Conservation (phyloP, 2,113 vertebrate species). For the Bolborhynchus lineola region DNA sequence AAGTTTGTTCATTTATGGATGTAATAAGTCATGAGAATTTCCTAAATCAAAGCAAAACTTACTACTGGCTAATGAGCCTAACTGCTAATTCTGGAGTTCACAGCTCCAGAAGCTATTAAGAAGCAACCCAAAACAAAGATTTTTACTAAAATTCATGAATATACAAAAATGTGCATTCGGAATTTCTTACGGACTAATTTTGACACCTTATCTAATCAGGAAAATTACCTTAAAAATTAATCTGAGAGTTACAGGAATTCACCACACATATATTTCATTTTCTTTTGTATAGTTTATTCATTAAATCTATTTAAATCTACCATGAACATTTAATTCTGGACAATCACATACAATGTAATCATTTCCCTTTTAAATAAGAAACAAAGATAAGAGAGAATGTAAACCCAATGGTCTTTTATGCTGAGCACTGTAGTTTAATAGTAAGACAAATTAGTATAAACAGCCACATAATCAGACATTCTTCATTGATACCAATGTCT, state of each 20-base stretch:
- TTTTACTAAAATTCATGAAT: background rate
- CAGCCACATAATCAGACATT: slow-evolving; percentile 33
- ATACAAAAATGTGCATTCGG: background rate
- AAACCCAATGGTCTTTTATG: background rate
- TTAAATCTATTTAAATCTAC: background rate
- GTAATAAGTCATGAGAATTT: background rate
- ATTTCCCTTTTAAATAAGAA: background rate
- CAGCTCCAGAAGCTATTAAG: background rate
- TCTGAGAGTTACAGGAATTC: background rate
- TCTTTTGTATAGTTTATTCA: background rate
- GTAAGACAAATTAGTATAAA: slow-evolving; percentile 57
- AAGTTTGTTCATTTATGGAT: background rate
- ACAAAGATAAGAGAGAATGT: background rate
- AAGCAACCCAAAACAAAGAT: background rate
- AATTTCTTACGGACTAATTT: background rate
- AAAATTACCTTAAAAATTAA: background rate
- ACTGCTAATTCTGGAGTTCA: background rate
- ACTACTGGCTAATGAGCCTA: background rate
- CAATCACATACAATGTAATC: background rate
- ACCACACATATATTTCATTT: background rate
- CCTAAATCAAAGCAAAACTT: background rate
- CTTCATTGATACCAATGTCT: slow-evolving; percentile 40
- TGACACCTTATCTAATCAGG: background rate
- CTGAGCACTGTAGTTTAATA: slow-evolving; percentile 30
- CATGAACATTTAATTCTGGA: background rate